Evolutionary conservation across 2,888 invertebrate species (phyloP), one percentile per base, ranked within the genome.

Genomic region (Scaptomyza parva): DNA sequence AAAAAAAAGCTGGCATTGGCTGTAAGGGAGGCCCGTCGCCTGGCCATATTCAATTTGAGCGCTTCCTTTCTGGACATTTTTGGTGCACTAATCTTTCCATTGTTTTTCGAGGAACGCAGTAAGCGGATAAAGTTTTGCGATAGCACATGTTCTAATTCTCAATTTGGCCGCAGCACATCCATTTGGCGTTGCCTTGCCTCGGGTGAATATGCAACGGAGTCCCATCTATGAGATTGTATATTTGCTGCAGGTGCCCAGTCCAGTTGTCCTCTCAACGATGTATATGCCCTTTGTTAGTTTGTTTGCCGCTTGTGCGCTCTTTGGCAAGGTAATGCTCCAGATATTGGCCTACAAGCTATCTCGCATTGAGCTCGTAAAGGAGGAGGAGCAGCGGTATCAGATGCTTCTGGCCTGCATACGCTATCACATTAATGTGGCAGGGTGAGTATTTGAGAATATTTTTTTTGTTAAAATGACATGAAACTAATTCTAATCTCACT

Each of bases 231-330:
- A 91, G 71, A 75, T 90, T n/a, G 68, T 88, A 50, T 91, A 88
- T 60, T 26, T 89, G 8, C 39, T 87, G 41, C 83, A 91, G 66
- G 20, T 89, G 9, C 73, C 88, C 14, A 70, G 73, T 2, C 85
- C 89, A 11, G 17, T 89, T 3, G 43, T 86, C 5, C 67, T 90
- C 5, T 72, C 81, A 1, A 62, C 76, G 51, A 76, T 90, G 88
- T 91, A 89, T 28, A 89, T 90, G 88, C 89, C 90, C 4, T 91
- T 90, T 60, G 88, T 87, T 7, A 90, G 81, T 59, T 66, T 91
- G 3, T 91, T 91, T 59, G 90, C 86, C 9, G 78, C 90, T 2
- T 88, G 86, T 53, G 84, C 90, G 2, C 85, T 90, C 76, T 91
- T 91, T 53, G 89, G 86, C 22, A 85, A 78, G 30, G 78, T 86